Evolutionary conservation across 2,797 vertebrate species (phyloP), one percentile per base, ranked within the genome.

Genomic region (Hemitrygon akajei): DNA sequence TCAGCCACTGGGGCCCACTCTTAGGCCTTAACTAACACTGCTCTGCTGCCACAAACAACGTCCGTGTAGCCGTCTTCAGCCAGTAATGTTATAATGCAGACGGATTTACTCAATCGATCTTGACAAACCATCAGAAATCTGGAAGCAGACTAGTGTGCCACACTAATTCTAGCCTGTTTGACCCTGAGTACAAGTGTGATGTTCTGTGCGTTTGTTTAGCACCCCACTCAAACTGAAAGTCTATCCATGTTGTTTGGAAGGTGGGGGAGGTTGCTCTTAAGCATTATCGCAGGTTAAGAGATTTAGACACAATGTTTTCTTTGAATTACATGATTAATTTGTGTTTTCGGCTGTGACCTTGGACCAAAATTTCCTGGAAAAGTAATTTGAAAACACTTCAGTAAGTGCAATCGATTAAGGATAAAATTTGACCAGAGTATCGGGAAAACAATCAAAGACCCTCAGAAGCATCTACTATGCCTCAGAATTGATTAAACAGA

Each of bases 1-100:
- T 96, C 96, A 96, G 95, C 96, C 95, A 95, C 95, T 95, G 94
- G 96, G 95, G 95, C 95, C 95, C 14, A 47, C 94, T 77, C 95
- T 94, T 95, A 84, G 10, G 87, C 69, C 94, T 58, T 94, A 95
- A 92, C 93, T 66, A 60, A 94, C 92, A 93, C 73, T 92, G 73
- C 94, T 95, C 95, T 95, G 94, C 93, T 94, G 92, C 84, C 1
- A 25, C 0, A 20, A n/a, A 47, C 25, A 34, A 63, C 30, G 30
- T 2, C 71, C 63, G 40, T 40, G 89, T 3, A 12, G 73, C 5
- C 25, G 63, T 11, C 30, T 92, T n/a, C 20, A 73, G 1, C 16
- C 84, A 34, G 58, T 6, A n/a, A n/a, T 37, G n/a, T 16, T 47
- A 47, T 11, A 92, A 14, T 1, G 7, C 27, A 22, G 0, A 56